Evolutionary conservation across 2,113 vertebrate species (phyloP).

Genomic region (Pica pica): DNA sequence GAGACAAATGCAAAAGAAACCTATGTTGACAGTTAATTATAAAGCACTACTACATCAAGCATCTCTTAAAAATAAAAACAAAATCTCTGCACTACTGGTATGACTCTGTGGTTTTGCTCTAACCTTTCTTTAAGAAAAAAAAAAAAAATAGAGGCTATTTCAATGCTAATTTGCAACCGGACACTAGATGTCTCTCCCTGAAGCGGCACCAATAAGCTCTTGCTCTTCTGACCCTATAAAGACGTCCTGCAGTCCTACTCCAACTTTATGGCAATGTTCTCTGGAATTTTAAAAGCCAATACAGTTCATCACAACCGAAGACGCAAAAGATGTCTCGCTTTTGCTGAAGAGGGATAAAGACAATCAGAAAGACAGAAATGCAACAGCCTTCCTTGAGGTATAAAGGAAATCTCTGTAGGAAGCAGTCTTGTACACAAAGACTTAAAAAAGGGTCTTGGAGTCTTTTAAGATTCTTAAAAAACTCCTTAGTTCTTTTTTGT

Average conservation of each 20-base stretch:
- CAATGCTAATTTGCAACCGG: neutral
- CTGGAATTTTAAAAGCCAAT: neutral
- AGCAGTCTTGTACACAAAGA: neutral
- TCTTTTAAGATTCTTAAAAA: neutral
- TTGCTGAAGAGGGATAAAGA: neutral
- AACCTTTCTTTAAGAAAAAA: neutral
- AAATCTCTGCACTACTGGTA: neutral
- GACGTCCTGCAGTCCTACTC: neutral
- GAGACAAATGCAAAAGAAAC: neutral
- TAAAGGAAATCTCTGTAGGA: neutral
- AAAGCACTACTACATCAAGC: neutral
- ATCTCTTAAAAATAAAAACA: neutral
- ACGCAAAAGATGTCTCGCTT: neutral
- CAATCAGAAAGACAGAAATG: neutral
- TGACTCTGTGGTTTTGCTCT: neutral
- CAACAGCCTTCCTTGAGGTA: neutral
- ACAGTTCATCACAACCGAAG: neutral
- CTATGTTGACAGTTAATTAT: neutral
- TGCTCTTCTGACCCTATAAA: neutral
- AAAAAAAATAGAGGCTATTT: neutral
- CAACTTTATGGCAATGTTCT: fast-evolving
- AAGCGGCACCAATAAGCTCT: neutral
- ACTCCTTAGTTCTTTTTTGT: neutral
- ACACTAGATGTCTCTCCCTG: neutral
- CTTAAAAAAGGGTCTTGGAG: neutral